Percentiles rank a stretch among this genome's conserved stretches.
These are phyloP conservation scores for Setipinna tenuifilis DNA, from an alignment of 2,797 vertebrate genomes.

Conservation along the genomic window DNA sequence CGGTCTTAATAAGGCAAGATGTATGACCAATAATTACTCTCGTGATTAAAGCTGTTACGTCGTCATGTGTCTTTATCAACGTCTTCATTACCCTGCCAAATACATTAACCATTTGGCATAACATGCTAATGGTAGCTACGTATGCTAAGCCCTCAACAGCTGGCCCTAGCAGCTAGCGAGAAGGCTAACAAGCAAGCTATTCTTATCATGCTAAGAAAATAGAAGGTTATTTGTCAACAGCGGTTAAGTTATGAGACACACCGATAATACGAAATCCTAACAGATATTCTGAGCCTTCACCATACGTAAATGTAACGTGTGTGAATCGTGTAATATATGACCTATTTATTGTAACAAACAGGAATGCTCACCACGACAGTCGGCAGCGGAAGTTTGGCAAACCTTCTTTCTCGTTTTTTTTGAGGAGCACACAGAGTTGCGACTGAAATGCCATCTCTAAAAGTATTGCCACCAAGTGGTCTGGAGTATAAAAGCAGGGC, in stretches of 20 bases:
- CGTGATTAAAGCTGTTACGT: not conserved
- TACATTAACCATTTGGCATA: not conserved
- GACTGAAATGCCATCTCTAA: not conserved
- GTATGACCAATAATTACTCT: not conserved
- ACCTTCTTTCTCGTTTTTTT: not conserved
- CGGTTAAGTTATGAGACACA: not conserved
- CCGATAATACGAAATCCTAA: not conserved
- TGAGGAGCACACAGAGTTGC: not conserved
- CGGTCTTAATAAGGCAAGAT: too few relatives aligned
- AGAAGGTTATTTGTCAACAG: not conserved
- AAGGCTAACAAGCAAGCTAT: slow-evolving; percentile 11
- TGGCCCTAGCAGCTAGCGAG: not conserved
- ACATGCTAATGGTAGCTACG: not conserved
- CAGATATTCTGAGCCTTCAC: not conserved
- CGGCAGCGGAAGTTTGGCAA: slow-evolving; percentile 21
- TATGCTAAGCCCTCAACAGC: not conserved
- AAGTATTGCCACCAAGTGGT: not conserved
- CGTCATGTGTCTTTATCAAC: not conserved
- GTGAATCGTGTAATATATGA: not conserved
- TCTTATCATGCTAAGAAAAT: not conserved
- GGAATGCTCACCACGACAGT: slow-evolving; percentile 6
- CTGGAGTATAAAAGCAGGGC: not conserved
- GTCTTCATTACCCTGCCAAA: not conserved
- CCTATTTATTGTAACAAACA: not conserved
- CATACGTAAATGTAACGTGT: not conserved